These are phyloP conservation scores for Carapus acus DNA, from an alignment of 2,797 vertebrate species.

Conservation along the genomic window DNA sequence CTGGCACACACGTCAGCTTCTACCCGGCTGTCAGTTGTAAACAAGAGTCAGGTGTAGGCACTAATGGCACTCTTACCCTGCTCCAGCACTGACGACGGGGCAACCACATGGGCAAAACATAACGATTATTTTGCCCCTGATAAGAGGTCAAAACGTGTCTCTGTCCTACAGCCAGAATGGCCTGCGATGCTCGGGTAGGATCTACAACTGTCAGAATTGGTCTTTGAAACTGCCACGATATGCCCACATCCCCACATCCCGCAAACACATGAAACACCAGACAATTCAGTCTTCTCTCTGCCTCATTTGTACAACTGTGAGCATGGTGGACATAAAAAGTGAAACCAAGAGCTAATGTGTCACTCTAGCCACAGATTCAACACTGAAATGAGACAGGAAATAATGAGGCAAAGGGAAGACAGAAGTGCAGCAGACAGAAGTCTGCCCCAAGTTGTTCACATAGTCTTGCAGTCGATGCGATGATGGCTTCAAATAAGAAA, in stretches of 20 bases:
- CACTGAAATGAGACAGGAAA: too few species aligned
- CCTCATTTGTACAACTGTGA: background rate
- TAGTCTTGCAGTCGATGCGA: too few species aligned
- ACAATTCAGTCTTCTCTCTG: background rate
- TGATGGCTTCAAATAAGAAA: too few species aligned
- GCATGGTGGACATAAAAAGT: too few species aligned
- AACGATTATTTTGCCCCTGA: background rate
- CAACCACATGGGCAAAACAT: constrained; percentile 7
- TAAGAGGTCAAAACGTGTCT: constrained; percentile 22
- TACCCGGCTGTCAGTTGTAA: constrained; percentile 47
- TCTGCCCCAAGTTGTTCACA: too few species aligned
- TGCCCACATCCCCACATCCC: too few species aligned
- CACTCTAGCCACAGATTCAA: too few species aligned
- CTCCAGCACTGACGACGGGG: constrained; percentile 24
- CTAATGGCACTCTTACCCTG: constrained; percentile 29
- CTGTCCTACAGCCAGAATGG: constrained; percentile 5
- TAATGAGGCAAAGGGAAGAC: too few species aligned
- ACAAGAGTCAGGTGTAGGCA: constrained; percentile 46
- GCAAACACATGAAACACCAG: too few species aligned
- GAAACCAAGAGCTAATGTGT: too few species aligned
- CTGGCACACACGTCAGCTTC: constrained; percentile 21
- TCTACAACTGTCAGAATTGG: background rate
- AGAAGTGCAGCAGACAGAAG: too few species aligned
- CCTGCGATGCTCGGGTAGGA: constrained; percentile 9
- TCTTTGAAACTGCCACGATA: too few species aligned